Evolutionary conservation across 2,113 vertebrate species (phyloP), one percentile per base, ranked within the genome.

Genomic region (Sphyrna mokarran): DNA sequence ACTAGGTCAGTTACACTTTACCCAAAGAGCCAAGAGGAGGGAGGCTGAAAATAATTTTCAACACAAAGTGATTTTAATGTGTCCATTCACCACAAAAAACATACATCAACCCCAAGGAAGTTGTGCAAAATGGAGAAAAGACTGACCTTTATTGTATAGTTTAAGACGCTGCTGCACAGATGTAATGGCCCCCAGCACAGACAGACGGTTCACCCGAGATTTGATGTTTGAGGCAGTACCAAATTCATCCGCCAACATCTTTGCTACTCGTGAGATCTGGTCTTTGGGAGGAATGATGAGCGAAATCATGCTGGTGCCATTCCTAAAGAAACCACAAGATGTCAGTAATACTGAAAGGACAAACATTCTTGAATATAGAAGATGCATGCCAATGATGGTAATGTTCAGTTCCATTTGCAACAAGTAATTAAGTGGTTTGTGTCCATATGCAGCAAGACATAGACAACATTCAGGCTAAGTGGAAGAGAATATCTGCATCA

Each of bases 261-360:
- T 99, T 97, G 99, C 98, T 97, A 99, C 99, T 98, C 99, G 98
- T 0, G 99, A 99, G 97, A 99, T 99, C 98, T 99, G 99, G 98
- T 99, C 99, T 98, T 99, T 99, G 95, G 99, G 99, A 96, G 99
- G 99, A 98, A 99, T 99, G 98, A 99, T 99, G 97, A 99, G 97
- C 1, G 99, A 99, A 98, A 99, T 99, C 99, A 99, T 99, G 97
- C 99, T 99, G 98, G 99, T 99, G 97, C 99, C 99, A 98, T 99
- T 99, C 97, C 99, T 99, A 96, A 95, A 96, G 94, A 96, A 96
- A 68, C 95, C 96, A 89, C n/a, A 96, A 72, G 6, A n/a, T 33
- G 16, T 91, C 11, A 76, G 48, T 72, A 72, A 43, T 20, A 91
- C 33, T n/a, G 33, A 63, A 91, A 66, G 63, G 61, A 16, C 3